These are phyloP conservation scores for Apostichopus leukothele DNA, from an alignment of 53 echinoderm and acorn worm genomes.

Conservation along the genomic window DNA sequence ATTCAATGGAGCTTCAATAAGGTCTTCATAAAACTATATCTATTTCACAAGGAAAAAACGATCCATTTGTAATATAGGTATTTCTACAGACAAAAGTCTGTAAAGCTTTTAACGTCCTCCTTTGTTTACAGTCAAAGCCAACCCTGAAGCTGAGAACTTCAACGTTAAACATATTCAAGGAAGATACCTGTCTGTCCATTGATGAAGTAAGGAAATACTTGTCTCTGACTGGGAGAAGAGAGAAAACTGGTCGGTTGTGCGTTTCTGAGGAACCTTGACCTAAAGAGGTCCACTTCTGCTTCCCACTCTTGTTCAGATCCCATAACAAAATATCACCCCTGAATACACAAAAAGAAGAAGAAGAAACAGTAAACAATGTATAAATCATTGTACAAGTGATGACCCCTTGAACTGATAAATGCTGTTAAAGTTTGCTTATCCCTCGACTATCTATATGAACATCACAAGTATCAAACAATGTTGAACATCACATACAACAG, in stretches of 20 bases:
- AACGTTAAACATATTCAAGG: background rate
- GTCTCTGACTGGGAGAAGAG: constrained; percentile 9
- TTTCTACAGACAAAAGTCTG: background rate
- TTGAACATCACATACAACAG: too few species aligned
- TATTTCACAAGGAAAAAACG: too few species aligned
- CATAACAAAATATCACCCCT: constrained; percentile 86
- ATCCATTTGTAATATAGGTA: background rate
- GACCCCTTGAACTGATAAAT: too few species aligned
- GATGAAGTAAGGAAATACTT: constrained; percentile 75
- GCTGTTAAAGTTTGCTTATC: too few species aligned
- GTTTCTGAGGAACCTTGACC: constrained; percentile 58
- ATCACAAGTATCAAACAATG: too few species aligned
- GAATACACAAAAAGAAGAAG: background rate
- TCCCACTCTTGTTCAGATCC: constrained; percentile 69
- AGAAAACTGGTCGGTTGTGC: constrained; percentile 49
- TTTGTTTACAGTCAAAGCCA: background rate
- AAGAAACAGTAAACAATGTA: background rate
- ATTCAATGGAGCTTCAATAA: too few species aligned
- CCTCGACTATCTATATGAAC: too few species aligned
- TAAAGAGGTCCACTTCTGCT: constrained; percentile 70
- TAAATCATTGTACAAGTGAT: too few species aligned
- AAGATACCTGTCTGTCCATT: constrained; percentile 87
- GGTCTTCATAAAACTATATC: too few species aligned
- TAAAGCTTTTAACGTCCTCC: too few species aligned
- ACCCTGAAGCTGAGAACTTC: background rate